Evolutionary conservation across 2,113 vertebrate genomes (phyloP).

Genomic region (Hyla sarda): DNA sequence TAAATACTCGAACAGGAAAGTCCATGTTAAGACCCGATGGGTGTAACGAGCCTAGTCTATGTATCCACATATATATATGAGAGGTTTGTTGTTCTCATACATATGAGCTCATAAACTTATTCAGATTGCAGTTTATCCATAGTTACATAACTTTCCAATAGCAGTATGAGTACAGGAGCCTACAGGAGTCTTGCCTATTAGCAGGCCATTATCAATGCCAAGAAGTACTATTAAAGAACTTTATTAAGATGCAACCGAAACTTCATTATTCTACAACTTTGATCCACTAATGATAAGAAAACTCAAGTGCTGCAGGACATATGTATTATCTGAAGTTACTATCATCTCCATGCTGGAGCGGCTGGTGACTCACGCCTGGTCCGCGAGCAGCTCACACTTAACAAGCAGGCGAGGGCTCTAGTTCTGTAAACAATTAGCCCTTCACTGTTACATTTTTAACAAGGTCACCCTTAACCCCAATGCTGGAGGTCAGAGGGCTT

Average conservation of each 20-base stretch:
- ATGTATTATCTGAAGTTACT: neutral
- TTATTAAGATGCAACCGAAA: neutral
- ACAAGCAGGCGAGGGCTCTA: constrained; percentile 41
- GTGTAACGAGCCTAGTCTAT: too few species aligned
- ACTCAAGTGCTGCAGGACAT: neutral
- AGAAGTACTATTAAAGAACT: neutral
- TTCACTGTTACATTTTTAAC: constrained; percentile 53
- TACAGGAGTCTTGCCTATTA: neutral
- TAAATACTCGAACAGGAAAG: too few species aligned
- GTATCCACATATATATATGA: too few species aligned
- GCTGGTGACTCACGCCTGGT: constrained; percentile 43
- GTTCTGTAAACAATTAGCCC: constrained; percentile 58
- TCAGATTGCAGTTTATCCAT: too few species aligned
- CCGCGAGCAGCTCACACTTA: constrained; percentile 21
- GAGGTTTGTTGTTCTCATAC: too few species aligned
- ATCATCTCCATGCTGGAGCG: constrained; percentile 10
- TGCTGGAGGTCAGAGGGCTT: constrained; percentile 35
- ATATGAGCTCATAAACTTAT: too few species aligned
- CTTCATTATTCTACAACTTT: constrained; percentile 43
- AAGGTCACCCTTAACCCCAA: constrained; percentile 57
- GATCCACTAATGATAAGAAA: constrained; percentile 43
- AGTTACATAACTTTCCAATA: too few species aligned
- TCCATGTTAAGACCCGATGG: too few species aligned
- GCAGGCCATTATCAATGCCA: neutral
- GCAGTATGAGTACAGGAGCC: too few species aligned